Evolutionary conservation across 1,140 invertebrate genomes (phyloP), one percentile per base, ranked within the genome.

Genomic region (Brachionus sp.): DNA sequence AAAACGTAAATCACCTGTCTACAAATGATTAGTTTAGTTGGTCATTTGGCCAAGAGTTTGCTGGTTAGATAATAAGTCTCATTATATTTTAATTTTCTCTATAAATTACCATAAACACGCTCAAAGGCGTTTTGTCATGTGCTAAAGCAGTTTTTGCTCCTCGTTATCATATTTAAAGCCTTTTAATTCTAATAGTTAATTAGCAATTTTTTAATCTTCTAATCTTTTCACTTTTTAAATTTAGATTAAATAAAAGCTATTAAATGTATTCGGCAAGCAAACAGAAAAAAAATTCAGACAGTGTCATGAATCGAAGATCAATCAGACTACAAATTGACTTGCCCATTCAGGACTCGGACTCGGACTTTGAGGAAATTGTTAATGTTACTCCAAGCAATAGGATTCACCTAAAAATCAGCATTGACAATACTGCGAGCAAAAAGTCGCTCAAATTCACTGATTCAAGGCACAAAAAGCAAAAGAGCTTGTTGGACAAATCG

Each of bases 1-100:
- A 46, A 46, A 25, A 70, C 66, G 66, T 75, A 75, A 46, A 46
- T 75, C 70, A 75, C 70, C 70, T 75, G 70, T 75, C 42, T 75
- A 75, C 39, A 44, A 75, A 75, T 75, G 37, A 46, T 75, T 75
- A 75, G 42, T 35, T 46, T 75, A 13, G 9, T 46, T 75, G 39
- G 44, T 75, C 25, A 13, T 25, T 75, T 46, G 35, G 37, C 6
- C n/a, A 19, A 39, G 33, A 16, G 37, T 70, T 39, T 12, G 33
- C 37, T 16, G 66, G 35, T 70, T 70, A 70, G 66, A 75, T 75
- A 46, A 46, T 46, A 12, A 50, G 9, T 46, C 25, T n/a, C 16
- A 73, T 73, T 73, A 42, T 39, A 73, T 73, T 73, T 35, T 16
- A 73, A 10, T 75, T 73, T 39, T 37, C 4, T 10, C 16, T 57